Base-by-base conservation (phyloP, 2,888 invertebrate species). In the Molorchus minor region DNA sequence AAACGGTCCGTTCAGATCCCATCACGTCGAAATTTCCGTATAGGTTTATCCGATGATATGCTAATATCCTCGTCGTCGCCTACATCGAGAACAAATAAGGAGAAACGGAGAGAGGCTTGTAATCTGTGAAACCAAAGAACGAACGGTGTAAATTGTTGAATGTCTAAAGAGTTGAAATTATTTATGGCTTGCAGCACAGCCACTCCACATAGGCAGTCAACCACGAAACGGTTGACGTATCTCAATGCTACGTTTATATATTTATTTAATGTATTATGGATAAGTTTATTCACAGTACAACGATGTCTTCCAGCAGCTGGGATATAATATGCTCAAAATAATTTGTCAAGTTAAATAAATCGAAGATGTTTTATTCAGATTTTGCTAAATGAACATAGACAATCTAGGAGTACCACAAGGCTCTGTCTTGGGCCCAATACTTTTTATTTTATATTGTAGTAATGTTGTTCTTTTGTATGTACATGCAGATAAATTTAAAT, bases 11-110 rank as follows among this genome's bases (percentile, higher is more conserved):
- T 38, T 21, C 49, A 19, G 33, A 47, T 47, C 21, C 20, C 30
- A 36, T 35, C 38, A 25, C 36, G 33, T 49, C 49, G 38, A 40
- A 49, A 49, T 38, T 49, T 49, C 38, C 25, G 38, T 16, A 49
- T 38, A 38, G 21, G 49, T 49, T 49, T 49, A 38, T 49, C 36
- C 49, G 3, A 17, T 7, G 38, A 40, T 49, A 49, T 49, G 49
- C 49, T 49, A 49, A 49, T 49, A 49, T 13, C n/a, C n/a, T n/a
- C n/a, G n/a, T n/a, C 21, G 38, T 49, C 49, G 49, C 49, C 49
- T 49, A 49, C 49, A 38, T 21, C 36, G 8, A n/a, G 4, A 38
- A 21, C 49, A 40, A 49, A 49, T 49, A 49, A 49, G 49, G 49
- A 21, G 33, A 49, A 49, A 16, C 38, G 49, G 38, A 49, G 25